A percentile compares a stretch with the other conserved stretches of the same genome.
These are phyloP conservation scores for Phyllotreta cruciferae DNA, from an alignment of 2,888 invertebrate genomes.

Conservation along the genomic window DNA sequence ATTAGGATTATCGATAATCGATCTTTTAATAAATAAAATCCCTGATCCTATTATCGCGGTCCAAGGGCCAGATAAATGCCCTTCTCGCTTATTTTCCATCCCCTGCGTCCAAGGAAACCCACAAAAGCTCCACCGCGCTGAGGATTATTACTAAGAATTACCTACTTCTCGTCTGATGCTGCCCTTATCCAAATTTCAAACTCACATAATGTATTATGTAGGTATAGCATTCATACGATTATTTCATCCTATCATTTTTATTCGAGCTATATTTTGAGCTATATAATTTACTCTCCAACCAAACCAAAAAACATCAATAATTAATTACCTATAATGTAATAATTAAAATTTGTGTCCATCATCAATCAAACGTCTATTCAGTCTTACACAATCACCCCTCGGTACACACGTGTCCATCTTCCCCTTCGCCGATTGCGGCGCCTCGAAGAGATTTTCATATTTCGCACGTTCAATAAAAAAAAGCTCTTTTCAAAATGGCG, in stretches of 20 bases:
- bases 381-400: background rate
- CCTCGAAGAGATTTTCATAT: constrained; percentile 55
- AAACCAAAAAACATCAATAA: no score
- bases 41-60: constrained; percentile 56
- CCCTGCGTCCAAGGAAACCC: constrained; percentile 50
- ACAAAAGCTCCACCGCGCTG: constrained; percentile 44
- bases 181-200: constrained; percentile 6
- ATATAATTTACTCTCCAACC: no score
- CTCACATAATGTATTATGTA: constrained; percentile 4
- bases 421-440: constrained; percentile 3
- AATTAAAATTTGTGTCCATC: no score
- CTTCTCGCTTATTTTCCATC: constrained; percentile 45
- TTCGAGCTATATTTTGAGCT: no score
- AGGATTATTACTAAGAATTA: constrained; percentile 23
- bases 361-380: no score
- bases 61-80: constrained; percentile 56
- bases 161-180: constrained; percentile 27
- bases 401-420: background rate
- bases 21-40: constrained; percentile 58
- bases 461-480: constrained; percentile 53
- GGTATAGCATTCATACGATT: background rate
- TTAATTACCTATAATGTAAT: no score
- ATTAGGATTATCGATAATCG: constrained; percentile 54
- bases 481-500: constrained; percentile 57
- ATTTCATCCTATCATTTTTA: no score